Percentiles rank a stretch among this genome's conserved stretches.
phyloP scores from a whole-genome alignment of 2,113 vertebrate genomes.

The Muscicapa adusta region DNA sequence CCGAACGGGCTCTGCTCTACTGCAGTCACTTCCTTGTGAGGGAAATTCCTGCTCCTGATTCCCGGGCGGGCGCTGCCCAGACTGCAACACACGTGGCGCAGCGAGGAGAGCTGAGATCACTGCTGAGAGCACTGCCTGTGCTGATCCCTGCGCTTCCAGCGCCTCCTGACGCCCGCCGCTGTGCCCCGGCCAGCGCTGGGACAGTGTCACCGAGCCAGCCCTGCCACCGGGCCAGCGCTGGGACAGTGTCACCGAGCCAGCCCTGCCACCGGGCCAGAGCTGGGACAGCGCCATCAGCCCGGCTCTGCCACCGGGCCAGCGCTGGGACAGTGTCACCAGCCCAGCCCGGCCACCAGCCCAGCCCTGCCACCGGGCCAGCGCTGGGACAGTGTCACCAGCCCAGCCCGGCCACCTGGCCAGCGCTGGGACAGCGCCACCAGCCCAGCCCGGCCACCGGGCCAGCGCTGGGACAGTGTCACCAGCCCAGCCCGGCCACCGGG shows the following conservation, averaged over 20 bases:
- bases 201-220: too few relatives aligned
- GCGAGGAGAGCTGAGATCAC: background rate
- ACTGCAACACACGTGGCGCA: background rate
- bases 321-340: accelerated
- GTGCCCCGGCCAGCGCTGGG: accelerated
- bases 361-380: background rate
- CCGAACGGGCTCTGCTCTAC: accelerated
- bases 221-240: background rate
- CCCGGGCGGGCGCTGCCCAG: background rate
- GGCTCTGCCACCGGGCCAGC: background rate
- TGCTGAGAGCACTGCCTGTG: accelerated
- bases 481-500: accelerated
- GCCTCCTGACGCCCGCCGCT: accelerated
- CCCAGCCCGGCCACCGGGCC: background rate
- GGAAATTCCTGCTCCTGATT: background rate
- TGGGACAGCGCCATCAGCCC: too few relatives aligned
- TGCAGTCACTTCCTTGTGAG: background rate
- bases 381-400: too few relatives aligned
- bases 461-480: too few relatives aligned
- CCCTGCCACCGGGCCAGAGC: background rate
- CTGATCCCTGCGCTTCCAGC: background rate
- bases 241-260: too few relatives aligned
- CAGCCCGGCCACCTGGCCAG: accelerated
- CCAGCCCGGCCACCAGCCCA: too few relatives aligned
- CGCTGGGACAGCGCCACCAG: too few relatives aligned